These are phyloP conservation scores for Mactromeris polynyma DNA, from an alignment of 2,888 invertebrate species.

Conservation along the genomic window DNA sequence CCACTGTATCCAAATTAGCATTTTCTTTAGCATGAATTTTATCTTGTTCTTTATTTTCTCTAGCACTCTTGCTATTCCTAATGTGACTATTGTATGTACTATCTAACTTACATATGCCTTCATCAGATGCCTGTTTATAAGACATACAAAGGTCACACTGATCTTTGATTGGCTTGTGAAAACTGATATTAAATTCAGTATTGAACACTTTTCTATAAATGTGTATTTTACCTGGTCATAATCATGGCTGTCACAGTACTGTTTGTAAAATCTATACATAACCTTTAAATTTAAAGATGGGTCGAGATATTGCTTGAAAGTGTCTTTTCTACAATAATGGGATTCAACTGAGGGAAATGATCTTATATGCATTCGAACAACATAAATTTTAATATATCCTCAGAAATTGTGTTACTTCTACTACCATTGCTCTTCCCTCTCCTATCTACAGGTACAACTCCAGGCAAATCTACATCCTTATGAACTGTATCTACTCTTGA, in stretches of 20 bases:
- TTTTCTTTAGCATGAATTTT: conserved; percentile 32
- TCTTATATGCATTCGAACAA: conserved; percentile 48
- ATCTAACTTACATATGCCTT: not conserved
- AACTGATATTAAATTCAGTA: conserved; percentile 59
- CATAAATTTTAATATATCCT: not conserved
- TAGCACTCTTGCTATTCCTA: conserved; percentile 31
- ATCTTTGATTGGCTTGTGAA: conserved; percentile 66
- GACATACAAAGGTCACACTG: conserved; percentile 55
- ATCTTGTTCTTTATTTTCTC: conserved; percentile 46
- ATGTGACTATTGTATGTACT: conserved; percentile 43
- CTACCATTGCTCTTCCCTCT: conserved; percentile 39
- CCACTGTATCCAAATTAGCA: conserved; percentile 18
- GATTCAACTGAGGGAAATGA: conserved; percentile 59
- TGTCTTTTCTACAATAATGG: conserved; percentile 61
- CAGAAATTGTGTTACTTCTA: conserved; percentile 46
- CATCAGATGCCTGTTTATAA: conserved; percentile 27
- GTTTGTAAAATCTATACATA: conserved; percentile 64
- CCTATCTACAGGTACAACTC: conserved; percentile 17
- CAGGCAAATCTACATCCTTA: not conserved
- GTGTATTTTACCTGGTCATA: conserved; percentile 29
- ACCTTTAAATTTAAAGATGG: conserved; percentile 46
- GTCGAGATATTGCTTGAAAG: conserved; percentile 46
- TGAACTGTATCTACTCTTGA: not conserved
- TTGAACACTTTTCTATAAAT: conserved; percentile 62
- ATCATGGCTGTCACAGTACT: conserved; percentile 37